Conservation (phyloP, 2,113 vertebrate species). For the Archilochus colubris region DNA sequence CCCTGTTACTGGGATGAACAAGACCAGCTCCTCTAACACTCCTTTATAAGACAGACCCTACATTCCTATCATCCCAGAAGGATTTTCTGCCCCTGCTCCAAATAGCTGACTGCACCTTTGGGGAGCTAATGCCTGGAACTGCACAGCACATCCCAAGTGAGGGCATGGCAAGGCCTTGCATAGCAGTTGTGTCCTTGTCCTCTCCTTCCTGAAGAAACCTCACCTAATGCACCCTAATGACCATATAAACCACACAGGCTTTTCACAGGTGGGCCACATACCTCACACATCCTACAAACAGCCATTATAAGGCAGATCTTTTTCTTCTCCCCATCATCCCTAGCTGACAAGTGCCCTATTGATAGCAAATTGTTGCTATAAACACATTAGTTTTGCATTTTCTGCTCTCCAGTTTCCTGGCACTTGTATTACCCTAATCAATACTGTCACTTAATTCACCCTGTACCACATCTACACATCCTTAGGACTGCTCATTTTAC, state of each 20-base stretch:
- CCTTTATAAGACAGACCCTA: not conserved
- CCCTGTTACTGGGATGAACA: not conserved
- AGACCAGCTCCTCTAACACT: not conserved
- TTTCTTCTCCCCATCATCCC: not conserved
- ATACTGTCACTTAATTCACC: not conserved
- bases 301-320: not conserved
- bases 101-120: not conserved
- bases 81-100: not conserved
- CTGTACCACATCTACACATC: not conserved
- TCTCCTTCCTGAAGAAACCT: not conserved
- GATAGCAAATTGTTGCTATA: not conserved
- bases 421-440: not conserved
- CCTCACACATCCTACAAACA: not conserved
- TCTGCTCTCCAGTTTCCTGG: not conserved
- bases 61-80: not conserved
- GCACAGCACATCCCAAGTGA: not conserved
- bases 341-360: not conserved
- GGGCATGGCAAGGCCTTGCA: not conserved
- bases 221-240: not conserved
- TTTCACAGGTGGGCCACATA: not conserved
- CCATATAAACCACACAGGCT: rapidly evolving
- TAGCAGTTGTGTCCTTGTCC: not conserved
- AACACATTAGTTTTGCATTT: not conserved
- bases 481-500: not conserved
- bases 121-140: not conserved